Percentiles rank a stretch among this genome's conserved stretches.
Conservation (phyloP, 2,888 invertebrate species). For the Pseudanteris insignis region DNA sequence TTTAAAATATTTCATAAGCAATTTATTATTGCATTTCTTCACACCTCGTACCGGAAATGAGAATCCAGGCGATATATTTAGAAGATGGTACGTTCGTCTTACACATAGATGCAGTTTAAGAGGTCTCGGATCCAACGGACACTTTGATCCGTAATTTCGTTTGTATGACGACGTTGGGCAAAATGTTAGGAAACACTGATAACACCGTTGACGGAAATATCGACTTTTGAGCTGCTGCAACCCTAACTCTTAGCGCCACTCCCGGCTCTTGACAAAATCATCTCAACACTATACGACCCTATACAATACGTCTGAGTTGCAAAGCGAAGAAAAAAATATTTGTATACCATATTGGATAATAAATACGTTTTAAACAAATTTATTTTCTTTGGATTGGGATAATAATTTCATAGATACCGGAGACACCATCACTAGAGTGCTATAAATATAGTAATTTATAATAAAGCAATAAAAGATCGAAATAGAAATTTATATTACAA, state of each 20-base stretch:
- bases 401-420: too few relatives aligned
- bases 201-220: constrained; percentile 65
- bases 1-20: background rate
- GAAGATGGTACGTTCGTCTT: constrained; percentile 8
- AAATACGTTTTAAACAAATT: background rate
- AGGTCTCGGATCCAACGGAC: constrained; percentile 43
- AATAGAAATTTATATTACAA: too few relatives aligned
- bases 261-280: constrained; percentile 31
- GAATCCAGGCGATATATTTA: constrained; percentile 13
- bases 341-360: background rate
- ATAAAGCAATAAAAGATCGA: too few relatives aligned
- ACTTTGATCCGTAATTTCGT: constrained; percentile 63
- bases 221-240: constrained; percentile 58
- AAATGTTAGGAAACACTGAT: constrained; percentile 61
- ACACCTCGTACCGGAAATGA: constrained; percentile 30
- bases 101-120: constrained; percentile 18
- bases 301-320: too few relatives aligned
- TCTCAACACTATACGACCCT: constrained; percentile 9
- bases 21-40: constrained; percentile 6
- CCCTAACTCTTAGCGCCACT: constrained; percentile 28
- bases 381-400: background rate
- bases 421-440: too few relatives aligned
- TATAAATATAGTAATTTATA: too few relatives aligned
- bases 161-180: constrained; percentile 59
- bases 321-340: background rate